Conservation (phyloP, 1,140 invertebrate species). For the Platyscapa corneri region DNA sequence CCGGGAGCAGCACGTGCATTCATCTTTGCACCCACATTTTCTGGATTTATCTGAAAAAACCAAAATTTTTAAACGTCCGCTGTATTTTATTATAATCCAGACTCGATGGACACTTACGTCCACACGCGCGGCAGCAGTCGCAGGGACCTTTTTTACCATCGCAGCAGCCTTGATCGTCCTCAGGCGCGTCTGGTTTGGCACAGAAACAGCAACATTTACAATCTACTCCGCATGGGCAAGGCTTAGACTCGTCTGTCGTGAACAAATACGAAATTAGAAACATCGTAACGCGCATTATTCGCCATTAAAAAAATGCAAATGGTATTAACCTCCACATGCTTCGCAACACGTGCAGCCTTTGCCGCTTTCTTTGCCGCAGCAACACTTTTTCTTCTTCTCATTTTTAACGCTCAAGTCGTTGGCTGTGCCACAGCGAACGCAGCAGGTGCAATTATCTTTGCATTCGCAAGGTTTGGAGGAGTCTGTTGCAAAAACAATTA, state of each 20-base stretch:
- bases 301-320: not conserved
- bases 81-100: not conserved
- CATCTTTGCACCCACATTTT: not conserved
- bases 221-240: conserved; percentile 11
- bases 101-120: not conserved
- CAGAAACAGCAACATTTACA: conserved; percentile 33
- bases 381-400: not conserved
- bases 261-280: not conserved
- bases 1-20: conserved; percentile 8
- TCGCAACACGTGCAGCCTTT: conserved; percentile 12
- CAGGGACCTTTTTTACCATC: not conserved
- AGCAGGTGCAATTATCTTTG: conserved; percentile 15
- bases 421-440: not conserved
- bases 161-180: not conserved
- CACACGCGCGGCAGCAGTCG: not conserved
- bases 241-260: not conserved
- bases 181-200: not conserved
- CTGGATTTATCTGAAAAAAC: conserved; percentile 28
- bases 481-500: not conserved
- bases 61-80: not conserved
- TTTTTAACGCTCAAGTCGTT: not conserved
- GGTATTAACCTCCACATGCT: conserved; percentile 31
- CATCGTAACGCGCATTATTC: not conserved
- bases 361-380: not conserved
- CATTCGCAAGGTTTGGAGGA: not conserved